These are phyloP conservation scores for Xiphias gladius DNA, from an alignment of 2,113 vertebrate species.

Conservation along the genomic window DNA sequence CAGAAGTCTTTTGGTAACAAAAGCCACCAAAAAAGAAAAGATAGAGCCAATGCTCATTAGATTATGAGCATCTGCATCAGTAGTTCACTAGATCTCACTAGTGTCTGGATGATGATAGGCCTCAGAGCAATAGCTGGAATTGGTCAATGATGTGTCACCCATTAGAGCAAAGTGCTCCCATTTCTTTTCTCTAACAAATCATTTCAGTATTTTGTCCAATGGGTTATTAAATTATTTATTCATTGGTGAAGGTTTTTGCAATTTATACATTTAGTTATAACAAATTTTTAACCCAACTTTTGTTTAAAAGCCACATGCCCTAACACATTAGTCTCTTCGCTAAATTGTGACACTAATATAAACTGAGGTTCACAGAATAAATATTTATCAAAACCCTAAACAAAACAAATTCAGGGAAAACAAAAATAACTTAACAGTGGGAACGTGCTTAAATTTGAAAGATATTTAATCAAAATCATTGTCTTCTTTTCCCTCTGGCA, in stretches of 20 bases:
- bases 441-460: slow-evolving; percentile 49
- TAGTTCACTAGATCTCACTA: slow-evolving; percentile 1
- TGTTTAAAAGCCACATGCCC: not conserved
- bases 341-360: slow-evolving; percentile 37
- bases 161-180: slow-evolving; percentile 14
- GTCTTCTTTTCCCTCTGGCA: slow-evolving; percentile 64
- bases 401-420: slow-evolving; percentile 50
- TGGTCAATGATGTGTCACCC: slow-evolving; percentile 27
- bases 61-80: slow-evolving; percentile 30
- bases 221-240: slow-evolving; percentile 8
- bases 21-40: not conserved
- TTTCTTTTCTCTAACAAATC: slow-evolving; percentile 4
- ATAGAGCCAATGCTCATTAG: not conserved
- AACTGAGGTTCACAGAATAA: slow-evolving; percentile 34
- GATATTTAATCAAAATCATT: slow-evolving; percentile 65
- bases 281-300: not conserved
- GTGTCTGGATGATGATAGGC: slow-evolving; percentile 35
- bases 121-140: slow-evolving; percentile 33
- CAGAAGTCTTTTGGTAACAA: not conserved
- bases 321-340: not conserved
- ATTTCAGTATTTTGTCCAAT: not conserved
- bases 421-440: slow-evolving; percentile 45
- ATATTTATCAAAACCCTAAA: slow-evolving; percentile 46
- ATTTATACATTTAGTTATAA: not conserved
- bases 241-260: not conserved